Percentiles rank a stretch among this genome's conserved stretches.
Conservation (phyloP, 1,140 invertebrate genomes). For the Calycopis cecrops region DNA sequence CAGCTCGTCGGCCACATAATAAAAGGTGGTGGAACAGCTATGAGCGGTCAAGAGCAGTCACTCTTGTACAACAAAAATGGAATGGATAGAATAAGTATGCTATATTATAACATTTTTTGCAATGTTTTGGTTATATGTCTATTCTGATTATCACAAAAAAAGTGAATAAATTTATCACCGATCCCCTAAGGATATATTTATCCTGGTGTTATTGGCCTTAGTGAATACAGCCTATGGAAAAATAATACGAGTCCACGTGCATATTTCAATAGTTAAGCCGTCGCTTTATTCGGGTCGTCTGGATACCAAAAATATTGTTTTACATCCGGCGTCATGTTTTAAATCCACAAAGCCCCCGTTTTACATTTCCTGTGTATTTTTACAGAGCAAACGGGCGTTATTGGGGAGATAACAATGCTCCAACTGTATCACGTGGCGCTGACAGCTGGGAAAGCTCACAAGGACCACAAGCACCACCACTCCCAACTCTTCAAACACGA, state of each 20-base stretch:
- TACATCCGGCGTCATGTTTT: too few relatives aligned
- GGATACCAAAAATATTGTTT: too few relatives aligned
- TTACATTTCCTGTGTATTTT: neutral
- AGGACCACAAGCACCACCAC: slow-evolving; percentile 89
- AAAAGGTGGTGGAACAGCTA: slow-evolving; percentile 83
- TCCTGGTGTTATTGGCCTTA: too few relatives aligned
- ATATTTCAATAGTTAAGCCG: too few relatives aligned
- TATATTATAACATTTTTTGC: slow-evolving; percentile 8
- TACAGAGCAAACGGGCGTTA: slow-evolving; percentile 78
- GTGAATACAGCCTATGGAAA: too few relatives aligned
- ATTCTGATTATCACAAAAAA: too few relatives aligned
- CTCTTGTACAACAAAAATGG: slow-evolving; percentile 74
- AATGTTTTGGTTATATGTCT: neutral
- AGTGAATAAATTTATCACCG: too few relatives aligned
- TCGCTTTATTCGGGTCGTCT: too few relatives aligned
- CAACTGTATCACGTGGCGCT: slow-evolving; percentile 86
- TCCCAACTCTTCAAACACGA: slow-evolving; percentile 86
- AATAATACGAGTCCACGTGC: neutral
- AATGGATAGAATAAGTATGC: slow-evolving; percentile 73
- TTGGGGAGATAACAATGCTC: slow-evolving; percentile 86
- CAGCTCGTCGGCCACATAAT: slow-evolving; percentile 87
- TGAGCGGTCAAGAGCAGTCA: slow-evolving; percentile 83
- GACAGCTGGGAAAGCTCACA: slow-evolving; percentile 87
- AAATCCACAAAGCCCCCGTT: too few relatives aligned
- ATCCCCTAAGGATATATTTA: too few relatives aligned